Conservation (phyloP, 2,797 vertebrate species). For the Fundulus diaphanus region DNA sequence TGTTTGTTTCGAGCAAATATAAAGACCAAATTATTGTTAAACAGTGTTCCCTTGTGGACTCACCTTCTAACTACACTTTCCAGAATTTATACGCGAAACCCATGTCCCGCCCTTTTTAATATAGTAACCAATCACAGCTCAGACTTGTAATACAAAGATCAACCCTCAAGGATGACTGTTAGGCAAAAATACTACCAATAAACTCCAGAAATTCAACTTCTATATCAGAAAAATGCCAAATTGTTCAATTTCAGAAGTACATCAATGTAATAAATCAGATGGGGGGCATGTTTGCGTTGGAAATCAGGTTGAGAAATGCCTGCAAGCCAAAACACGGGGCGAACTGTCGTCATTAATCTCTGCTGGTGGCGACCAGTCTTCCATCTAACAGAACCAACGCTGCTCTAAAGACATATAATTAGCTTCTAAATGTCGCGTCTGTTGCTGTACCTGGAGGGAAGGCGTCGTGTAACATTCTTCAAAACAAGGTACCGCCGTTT, state of each 20-base stretch:
- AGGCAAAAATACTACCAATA: not conserved
- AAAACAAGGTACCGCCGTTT: not conserved
- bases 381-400: slow-evolving; percentile 51
- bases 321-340: slow-evolving; percentile 25
- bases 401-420: slow-evolving; percentile 38
- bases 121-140: slow-evolving; percentile 51
- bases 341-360: fast-evolving
- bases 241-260: fast-evolving
- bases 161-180: not conserved
- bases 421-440: slow-evolving; percentile 10
- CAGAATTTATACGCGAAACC: fast-evolving
- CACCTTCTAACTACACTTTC: not conserved
- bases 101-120: slow-evolving; percentile 33
- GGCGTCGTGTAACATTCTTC: not conserved
- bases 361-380: slow-evolving; percentile 6
- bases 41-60: slow-evolving; percentile 23
- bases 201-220: not conserved
- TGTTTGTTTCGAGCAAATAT: not conserved
- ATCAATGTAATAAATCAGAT: not conserved
- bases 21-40: not conserved
- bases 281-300: not conserved
- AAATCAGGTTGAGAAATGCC: slow-evolving; percentile 6
- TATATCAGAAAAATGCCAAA: fast-evolving
- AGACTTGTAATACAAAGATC: fast-evolving
- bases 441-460: fast-evolving